Evolutionary conservation across 35 echinoderm and acorn worm species (phyloP), one percentile per base, ranked within the genome.

Genomic region (Ophioderma brevispina): DNA sequence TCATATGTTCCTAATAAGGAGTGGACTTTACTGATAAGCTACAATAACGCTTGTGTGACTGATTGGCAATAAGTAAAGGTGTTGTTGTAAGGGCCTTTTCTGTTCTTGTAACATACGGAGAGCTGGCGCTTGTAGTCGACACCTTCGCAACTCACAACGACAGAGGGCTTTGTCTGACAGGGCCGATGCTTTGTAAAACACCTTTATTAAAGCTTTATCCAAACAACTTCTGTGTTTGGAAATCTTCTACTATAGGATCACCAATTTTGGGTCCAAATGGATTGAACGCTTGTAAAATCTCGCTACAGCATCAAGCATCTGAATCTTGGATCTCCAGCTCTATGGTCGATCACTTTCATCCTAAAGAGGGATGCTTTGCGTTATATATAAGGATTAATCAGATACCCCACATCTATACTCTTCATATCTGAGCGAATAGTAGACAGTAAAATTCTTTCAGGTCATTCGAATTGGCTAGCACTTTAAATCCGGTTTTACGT

Each of bases 301-400:
- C 59, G 59, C 59, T 70, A 8, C 59, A 70, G 59, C 59, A 70
- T 70, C 59, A 70, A 70, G 59, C n/a, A 70, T 25, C 59, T 70
- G 59, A 70, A 15, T 25, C n/a, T 70, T 70, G 59, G n/a, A 30
- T 70, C n/a, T 15, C 59, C n/a, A 70, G n/a, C 59, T 70, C 59
- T 70, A 30, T 13, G 28, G 59, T 70, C 59, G 28, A 70, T 70
- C 59, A 70, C 59, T 70, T 70, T 70, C 59, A 70, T 70, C n/a
- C 59, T 70, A 25, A 70, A 70, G 59, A 70, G 59, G 15, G 59
- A 4, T 70, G 59, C 59, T 70, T 70, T 70, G 59, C 59, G 59
- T 70, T n/a, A 70, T 70, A 70, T 70, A 70, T 70, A 70, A 70
- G 59, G 59, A 70, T 70, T 70, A n/a, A 3, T 25, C 28, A 70